Percentiles rank a stretch among this genome's conserved stretches.
These are phyloP conservation scores for Phylloscopus trochilus DNA, from an alignment of 2,113 vertebrate genomes.

Conservation along the genomic window DNA sequence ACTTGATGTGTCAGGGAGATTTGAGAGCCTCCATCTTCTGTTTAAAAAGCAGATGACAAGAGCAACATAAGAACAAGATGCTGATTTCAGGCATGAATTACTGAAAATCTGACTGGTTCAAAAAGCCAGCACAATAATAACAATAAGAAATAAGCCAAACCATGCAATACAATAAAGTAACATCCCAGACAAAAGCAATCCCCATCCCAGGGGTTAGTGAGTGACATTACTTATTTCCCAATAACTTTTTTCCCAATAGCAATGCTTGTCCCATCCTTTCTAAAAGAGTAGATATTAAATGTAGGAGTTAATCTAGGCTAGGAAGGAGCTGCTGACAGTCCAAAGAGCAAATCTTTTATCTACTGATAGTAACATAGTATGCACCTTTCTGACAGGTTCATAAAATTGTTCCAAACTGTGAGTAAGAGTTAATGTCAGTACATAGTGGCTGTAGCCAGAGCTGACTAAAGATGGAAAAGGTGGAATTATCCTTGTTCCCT, in stretches of 20 bases:
- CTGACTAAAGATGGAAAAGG: neutral
- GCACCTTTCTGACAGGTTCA: neutral
- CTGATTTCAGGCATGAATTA: neutral
- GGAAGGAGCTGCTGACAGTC: neutral
- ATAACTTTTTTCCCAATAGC: neutral
- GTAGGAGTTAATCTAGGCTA: neutral
- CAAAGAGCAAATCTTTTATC: neutral
- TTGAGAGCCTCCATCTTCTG: conserved; percentile 73
- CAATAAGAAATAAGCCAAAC: neutral
- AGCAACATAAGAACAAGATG: neutral
- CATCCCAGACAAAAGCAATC: neutral
- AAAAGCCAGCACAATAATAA: neutral
- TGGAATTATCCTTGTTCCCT: neutral
- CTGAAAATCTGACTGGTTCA: neutral
- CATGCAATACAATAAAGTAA: neutral
- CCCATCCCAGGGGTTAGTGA: neutral
- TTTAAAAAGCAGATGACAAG: neutral
- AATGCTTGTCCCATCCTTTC: neutral
- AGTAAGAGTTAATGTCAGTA: neutral
- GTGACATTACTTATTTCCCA: neutral
- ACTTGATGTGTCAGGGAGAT: conserved; percentile 78
- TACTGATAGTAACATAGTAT: neutral
- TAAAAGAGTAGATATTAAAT: neutral
- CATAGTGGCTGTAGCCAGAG: neutral
- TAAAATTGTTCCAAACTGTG: neutral